Evolutionary conservation across 37 sponge, comb jelly and placozoan genomes (phyloP).

Genomic region (Chondrilla cf. caribensis): DNA sequence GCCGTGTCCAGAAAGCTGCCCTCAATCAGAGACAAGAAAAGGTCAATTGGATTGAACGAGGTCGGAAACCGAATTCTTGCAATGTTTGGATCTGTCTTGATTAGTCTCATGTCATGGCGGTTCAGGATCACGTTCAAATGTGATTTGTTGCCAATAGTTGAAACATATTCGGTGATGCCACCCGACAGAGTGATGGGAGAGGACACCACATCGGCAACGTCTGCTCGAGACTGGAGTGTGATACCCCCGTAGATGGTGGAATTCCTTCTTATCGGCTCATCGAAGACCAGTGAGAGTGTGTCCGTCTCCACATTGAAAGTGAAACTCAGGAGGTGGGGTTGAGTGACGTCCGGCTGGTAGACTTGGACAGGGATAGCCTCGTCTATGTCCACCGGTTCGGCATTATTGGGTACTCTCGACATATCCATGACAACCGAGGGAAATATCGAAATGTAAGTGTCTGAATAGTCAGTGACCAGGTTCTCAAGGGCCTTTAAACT

Average conservation of each 20-base stretch:
- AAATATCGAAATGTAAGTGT: conserved; percentile 79
- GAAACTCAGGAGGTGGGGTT: conserved; percentile 50
- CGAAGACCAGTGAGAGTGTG: conserved; percentile 65
- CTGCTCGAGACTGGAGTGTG: conserved; percentile 50
- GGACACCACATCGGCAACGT: conserved; percentile 1
- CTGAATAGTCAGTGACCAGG: conserved; percentile 48
- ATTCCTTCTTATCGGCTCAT: conserved; percentile 80
- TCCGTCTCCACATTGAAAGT: conserved; percentile 67
- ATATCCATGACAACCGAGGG: conserved; percentile 55
- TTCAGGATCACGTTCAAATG: conserved; percentile 45
- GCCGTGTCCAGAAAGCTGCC: conserved; percentile 71
- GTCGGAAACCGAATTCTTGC: not conserved
- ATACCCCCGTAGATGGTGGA: conserved; percentile 47
- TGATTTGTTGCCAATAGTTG: conserved; percentile 47
- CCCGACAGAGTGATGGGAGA: conserved; percentile 69
- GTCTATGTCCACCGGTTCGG: conserved; percentile 24
- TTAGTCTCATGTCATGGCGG: conserved; percentile 50
- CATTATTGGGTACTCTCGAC: conserved; percentile 43
- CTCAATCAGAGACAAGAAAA: conserved; percentile 43
- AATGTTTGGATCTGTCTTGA: conserved; percentile 34
- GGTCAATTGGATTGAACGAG: conserved; percentile 24
- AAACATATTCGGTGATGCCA: conserved; percentile 49
- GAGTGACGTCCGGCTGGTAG: conserved; percentile 64
- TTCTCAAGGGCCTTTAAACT: conserved; percentile 67
- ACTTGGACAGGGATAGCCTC: conserved; percentile 34